phyloP scores from a whole-genome alignment of 2,797 vertebrate species.

The Carcharodon carcharias region DNA sequence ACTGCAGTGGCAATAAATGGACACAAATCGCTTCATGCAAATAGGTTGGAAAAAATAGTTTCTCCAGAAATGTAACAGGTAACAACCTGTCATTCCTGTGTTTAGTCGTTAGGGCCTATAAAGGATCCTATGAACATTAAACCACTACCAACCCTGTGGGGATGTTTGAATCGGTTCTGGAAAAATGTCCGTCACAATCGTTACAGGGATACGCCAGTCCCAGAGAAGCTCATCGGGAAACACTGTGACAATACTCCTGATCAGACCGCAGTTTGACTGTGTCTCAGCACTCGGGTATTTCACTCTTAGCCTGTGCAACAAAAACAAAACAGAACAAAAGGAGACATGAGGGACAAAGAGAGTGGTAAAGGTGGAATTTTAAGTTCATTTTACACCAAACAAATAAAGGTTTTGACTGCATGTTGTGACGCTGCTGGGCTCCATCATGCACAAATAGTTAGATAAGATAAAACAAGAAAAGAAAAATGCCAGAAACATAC shows the following conservation, averaged over 20 bases:
- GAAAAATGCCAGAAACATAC: neutral
- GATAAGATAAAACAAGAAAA: neutral
- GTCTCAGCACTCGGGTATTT: slow-evolving; percentile 46
- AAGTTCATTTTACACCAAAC: neutral
- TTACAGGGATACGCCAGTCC: neutral
- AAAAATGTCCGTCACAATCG: slow-evolving; percentile 7
- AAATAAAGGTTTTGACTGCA: neutral
- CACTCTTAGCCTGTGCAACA: slow-evolving; percentile 51
- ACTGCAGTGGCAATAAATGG: neutral
- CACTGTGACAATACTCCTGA: slow-evolving; percentile 48
- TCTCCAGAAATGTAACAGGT: no score
- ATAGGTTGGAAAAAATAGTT: neutral
- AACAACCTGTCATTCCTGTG: neutral
- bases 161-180: neutral
- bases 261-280: slow-evolving; percentile 51
- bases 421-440: neutral
- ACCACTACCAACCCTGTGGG: neutral
- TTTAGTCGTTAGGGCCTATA: neutral
- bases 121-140: neutral
- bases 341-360: slow-evolving; percentile 28
- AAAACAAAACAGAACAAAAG: slow-evolving; percentile 39
- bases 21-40: no score
- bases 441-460: neutral
- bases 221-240: slow-evolving; percentile 48
- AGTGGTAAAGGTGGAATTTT: neutral